Conservation (phyloP, 1,140 invertebrate species). For the Aphelinus certus region DNA sequence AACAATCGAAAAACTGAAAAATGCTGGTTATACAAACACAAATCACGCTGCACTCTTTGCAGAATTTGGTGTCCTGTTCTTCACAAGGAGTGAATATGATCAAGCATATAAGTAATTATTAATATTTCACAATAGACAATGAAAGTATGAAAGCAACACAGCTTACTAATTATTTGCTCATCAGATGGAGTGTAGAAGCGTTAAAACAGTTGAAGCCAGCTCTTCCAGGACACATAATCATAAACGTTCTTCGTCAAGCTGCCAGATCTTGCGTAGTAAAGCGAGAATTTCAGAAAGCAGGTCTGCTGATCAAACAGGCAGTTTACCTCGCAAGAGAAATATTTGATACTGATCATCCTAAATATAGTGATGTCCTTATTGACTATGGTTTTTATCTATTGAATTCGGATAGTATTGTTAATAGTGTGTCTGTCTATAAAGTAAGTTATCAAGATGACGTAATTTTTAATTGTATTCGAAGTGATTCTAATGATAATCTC, state of each 20-base stretch:
- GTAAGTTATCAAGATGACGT: conserved; percentile 56
- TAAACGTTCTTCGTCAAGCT: conserved; percentile 84
- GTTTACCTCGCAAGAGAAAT: conserved; percentile 76
- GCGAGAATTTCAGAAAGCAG: conserved; percentile 82
- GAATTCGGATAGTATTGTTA: conserved; percentile 85
- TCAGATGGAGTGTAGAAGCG: conserved; percentile 78
- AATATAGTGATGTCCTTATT: conserved; percentile 82
- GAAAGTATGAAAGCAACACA: neutral
- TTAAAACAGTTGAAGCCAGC: conserved; percentile 72
- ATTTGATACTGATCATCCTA: conserved; percentile 78
- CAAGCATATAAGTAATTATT: conserved; percentile 73
- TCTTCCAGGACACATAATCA: conserved; percentile 71
- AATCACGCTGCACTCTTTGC: conserved; percentile 79
- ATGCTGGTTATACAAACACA: conserved; percentile 59
- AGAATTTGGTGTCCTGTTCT: conserved; percentile 82
- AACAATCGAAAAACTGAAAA: conserved; percentile 66
- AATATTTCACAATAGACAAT: neutral
- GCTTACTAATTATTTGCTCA: conserved; percentile 44
- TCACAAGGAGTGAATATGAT: conserved; percentile 84
- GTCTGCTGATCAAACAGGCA: conserved; percentile 83
- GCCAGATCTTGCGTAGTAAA: conserved; percentile 89
- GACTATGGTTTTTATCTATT: conserved; percentile 92
- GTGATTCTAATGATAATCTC: conserved; percentile 3
- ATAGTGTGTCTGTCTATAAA: conserved; percentile 86
- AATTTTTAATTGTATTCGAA: neutral